Evolutionary conservation across 2,113 vertebrate species (phyloP).

Genomic region (Neodontobutis hainanensis): DNA sequence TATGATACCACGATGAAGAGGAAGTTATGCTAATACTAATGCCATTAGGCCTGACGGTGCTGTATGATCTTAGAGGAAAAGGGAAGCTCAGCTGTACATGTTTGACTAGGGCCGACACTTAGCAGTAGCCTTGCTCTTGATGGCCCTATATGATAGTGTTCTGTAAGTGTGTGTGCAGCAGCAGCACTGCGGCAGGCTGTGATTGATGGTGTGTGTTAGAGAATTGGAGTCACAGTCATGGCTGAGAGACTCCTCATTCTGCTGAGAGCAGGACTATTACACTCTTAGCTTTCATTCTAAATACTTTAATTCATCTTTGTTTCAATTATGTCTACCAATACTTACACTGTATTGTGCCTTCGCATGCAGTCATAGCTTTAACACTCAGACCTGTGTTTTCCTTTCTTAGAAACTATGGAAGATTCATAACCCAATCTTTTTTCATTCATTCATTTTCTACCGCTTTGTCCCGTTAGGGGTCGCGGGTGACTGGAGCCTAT

Average conservation of each 20-base stretch:
- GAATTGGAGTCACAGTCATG: constrained; percentile 79
- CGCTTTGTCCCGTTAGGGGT: too few species aligned
- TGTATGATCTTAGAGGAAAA: constrained; percentile 14
- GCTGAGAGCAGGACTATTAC: constrained; percentile 77
- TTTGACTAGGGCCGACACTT: constrained; percentile 39
- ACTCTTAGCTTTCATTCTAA: constrained; percentile 8
- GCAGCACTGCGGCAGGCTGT: constrained; percentile 80
- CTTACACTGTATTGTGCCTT: too few species aligned
- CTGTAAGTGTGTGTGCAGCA: constrained; percentile 47
- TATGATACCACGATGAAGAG: constrained; percentile 54
- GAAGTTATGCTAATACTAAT: constrained; percentile 30
- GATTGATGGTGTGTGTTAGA: constrained; percentile 78
- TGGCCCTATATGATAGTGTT: constrained; percentile 54
- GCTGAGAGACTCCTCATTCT: constrained; percentile 77
- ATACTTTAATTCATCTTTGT: constrained; percentile 13
- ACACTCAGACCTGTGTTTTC: too few species aligned
- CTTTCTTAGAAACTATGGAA: too few species aligned
- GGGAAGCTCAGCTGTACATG: constrained; percentile 29
- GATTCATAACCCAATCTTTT: too few species aligned
- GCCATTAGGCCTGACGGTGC: constrained; percentile 11
- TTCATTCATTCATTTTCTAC: too few species aligned
- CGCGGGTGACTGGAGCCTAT: too few species aligned
- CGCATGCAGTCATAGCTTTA: too few species aligned
- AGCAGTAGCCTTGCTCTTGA: constrained; percentile 50
- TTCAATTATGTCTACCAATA: background rate